Base-by-base conservation (phyloP, 1,140 invertebrate genomes). In the Drosophila orosa region DNA sequence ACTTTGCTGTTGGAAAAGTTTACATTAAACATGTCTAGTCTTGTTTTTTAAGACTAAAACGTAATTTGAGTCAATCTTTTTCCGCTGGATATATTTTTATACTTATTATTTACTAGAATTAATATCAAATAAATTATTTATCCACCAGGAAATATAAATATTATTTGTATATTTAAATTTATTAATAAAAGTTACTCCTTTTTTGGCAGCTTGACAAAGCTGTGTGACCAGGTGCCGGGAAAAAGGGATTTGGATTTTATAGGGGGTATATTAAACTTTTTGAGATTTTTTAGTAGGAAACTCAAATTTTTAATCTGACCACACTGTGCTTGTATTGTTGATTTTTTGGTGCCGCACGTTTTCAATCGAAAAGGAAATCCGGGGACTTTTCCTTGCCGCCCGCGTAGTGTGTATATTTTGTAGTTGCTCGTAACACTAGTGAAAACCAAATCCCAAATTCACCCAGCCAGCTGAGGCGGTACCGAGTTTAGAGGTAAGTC, bases 331-430 rank as follows among this genome's bases (percentile, higher is more conserved):
- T 39, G 1, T n/a, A n/a, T 65, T 68, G 68, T 80, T 79, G 42
- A 62, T 67, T 79, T 62, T 58, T 74, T 67, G 73, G 39, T 66
- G 78, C 73, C 74, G 79, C 79, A 82, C 80, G 69, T 74, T 82
- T 77, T 52, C 52, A 56, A 62, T 52, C 52, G 59, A 62, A 47
- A 35, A 74, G 61, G 27, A 37, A 78, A 74, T 78, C 68, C 68
- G 40, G 61, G 52, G 19, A 76, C 68, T 65, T 13, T 79, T 69
- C 37, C 10, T 40, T 42, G 58, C 42, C 35, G 50, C 52, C 40
- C 31, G 61, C 52, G 62, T 45, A 48, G 5, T 54, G 13, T 60
- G 56, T 82, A 65, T 82, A 81, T 78, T 78, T 81, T 74, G 6
- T 78, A 81, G 9, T 39, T 45, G 35, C 40, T 56, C 19, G 13